A percentile compares a stretch with the other conserved stretches of the same genome.
These are phyloP conservation scores for Dione juno DNA, from an alignment of 2,888 invertebrate species.

Conservation along the genomic window DNA sequence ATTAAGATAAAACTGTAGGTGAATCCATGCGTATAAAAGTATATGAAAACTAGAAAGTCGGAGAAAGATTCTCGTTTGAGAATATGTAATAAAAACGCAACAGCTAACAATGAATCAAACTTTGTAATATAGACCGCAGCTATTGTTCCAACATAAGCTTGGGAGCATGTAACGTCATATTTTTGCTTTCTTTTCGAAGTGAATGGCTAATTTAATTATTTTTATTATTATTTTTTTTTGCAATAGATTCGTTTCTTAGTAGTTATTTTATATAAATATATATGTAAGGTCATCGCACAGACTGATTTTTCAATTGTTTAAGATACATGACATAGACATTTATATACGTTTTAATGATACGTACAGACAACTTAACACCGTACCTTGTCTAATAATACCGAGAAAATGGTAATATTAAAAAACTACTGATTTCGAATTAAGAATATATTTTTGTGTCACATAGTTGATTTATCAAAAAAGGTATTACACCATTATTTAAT, in stretches of 20 bases:
- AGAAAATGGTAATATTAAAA: too few species aligned
- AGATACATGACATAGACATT: too few species aligned
- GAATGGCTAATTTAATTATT: slow-evolving; percentile 29
- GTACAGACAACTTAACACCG: too few species aligned
- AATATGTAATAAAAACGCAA: slow-evolving; percentile 33
- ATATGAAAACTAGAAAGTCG: slow-evolving; percentile 31
- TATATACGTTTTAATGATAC: too few species aligned
- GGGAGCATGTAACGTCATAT: slow-evolving; percentile 36
- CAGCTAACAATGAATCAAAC: slow-evolving; percentile 35
- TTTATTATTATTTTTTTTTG: slow-evolving; percentile 8
- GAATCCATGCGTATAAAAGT: slow-evolving; percentile 12
- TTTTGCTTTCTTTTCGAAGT: slow-evolving; percentile 37
- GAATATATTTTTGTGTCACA: too few species aligned
- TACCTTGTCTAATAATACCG: too few species aligned
- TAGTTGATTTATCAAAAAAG: too few species aligned
- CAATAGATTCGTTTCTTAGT: neutral
- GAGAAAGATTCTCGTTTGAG: slow-evolving; percentile 34
- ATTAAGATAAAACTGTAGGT: neutral
- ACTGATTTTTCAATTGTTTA: too few species aligned
- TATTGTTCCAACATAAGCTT: slow-evolving; percentile 29
- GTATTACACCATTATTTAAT: too few species aligned
- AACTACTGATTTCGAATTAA: too few species aligned
- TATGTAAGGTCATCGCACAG: too few species aligned
- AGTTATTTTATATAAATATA: too few species aligned
- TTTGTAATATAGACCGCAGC: slow-evolving; percentile 22